phyloP scores from a whole-genome alignment of 2,888 invertebrate species.

The Epinotia demarniana region DNA sequence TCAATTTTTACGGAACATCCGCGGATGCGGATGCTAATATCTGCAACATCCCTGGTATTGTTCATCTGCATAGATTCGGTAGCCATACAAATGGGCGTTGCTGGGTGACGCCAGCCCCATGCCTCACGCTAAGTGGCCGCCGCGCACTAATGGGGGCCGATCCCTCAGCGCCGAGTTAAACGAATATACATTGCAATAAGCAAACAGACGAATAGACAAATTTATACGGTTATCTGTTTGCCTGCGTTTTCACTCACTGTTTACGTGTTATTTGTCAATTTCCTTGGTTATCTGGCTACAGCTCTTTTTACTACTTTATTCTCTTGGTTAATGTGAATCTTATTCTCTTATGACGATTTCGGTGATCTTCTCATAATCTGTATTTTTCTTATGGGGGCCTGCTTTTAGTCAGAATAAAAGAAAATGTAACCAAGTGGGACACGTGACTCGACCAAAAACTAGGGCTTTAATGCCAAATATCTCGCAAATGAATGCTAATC shows the following conservation, averaged over 20 bases:
- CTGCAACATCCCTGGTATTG: no score
- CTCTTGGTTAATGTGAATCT: background rate
- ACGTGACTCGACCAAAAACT: no score
- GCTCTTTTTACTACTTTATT: background rate
- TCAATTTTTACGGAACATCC: no score
- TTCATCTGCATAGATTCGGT: conserved; percentile 19
- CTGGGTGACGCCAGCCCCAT: conserved; percentile 7
- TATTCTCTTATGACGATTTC: background rate
- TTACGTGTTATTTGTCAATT: background rate
- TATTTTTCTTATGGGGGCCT: no score
- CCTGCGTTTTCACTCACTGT: background rate
- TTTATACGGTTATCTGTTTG: conserved; percentile 4
- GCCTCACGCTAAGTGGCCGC: conserved; percentile 29
- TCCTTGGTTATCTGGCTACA: conserved; percentile 2
- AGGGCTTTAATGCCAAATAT: no score
- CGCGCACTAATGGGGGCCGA: conserved; percentile 18
- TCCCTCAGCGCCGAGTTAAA: conserved; percentile 22
- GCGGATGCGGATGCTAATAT: no score
- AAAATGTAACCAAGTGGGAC: no score
- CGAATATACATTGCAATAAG: conserved; percentile 11
- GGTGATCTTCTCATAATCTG: no score
- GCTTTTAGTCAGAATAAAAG: no score
- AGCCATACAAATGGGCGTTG: conserved; percentile 19
- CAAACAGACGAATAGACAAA: conserved; percentile 24
- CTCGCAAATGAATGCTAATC: no score